Evolutionary conservation across 2,797 vertebrate genomes (phyloP), one percentile per base, ranked within the genome.

Genomic region (Enteromius argenteus): DNA sequence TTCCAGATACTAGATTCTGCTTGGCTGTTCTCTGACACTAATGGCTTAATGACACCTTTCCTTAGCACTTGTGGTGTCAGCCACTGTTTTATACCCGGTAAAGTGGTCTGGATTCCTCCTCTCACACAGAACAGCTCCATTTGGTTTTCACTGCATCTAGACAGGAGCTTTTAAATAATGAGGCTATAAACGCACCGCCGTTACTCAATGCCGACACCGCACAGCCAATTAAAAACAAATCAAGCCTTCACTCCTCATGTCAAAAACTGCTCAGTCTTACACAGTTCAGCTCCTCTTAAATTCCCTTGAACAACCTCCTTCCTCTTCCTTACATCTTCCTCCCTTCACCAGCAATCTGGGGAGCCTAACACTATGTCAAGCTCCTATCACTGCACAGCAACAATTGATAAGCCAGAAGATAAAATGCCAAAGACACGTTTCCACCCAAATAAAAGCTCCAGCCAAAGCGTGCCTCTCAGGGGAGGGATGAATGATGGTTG

Each of bases 91-190:
- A 85, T 78, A 80, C 37, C 77, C 56, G 79, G 27, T 66, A 85
- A 88, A 86, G 58, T 21, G 49, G 76, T 85, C 49, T 80, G 35
- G 21, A 0, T 78, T 84, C 62, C 58, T 21, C 80, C 84, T 67
- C 27, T 86, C 84, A 76, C 67, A 89, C 84, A 84, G 86, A 74
- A 73, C 51, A 80, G 73, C 73, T 83, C 82, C 79, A 72, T 80
- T 87, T 81, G 69, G 82, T 81, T 86, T 89, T 75, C 60, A 83
- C 60, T 72, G 89, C 88, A 89, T 79, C 66, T 64, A 85, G 51
- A 75, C 51, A 81, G 84, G 80, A 90, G 90, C 87, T 85, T 86
- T 90, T 85, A 90, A 86, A 90, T 86, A 85, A 62, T 32, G 19
- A 74, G 79, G 79, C 81, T 42, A 77, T 90, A 88, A 91, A 90